Base-by-base conservation (phyloP, 2,797 vertebrate species). In the Gallinago nigripennis region DNA sequence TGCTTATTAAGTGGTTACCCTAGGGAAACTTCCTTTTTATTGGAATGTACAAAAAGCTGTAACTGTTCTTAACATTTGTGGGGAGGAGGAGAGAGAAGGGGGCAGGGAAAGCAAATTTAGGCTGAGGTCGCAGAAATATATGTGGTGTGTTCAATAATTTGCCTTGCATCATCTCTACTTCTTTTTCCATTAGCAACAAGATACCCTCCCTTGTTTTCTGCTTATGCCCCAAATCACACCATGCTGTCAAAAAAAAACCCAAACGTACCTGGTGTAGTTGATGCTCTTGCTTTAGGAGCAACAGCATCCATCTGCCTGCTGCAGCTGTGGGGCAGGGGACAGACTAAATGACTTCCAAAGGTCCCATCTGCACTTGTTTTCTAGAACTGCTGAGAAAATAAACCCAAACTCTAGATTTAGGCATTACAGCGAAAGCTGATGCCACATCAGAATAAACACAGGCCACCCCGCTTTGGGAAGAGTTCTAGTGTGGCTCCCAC, bases 1-100 rank as follows among this genome's bases (percentile, higher is more conserved):
- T 95, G 50, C 75, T 82, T 95, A 94, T 94, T 94, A 94, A 96
- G 45, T 80, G 91, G 66, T 92, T 90, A 84, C 80, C 60, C 86
- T 33, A 77, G 45, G 73, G 80, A 94, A 21, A 77, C 43, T 50
- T 82, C 63, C 41, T 84, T 90, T 88, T 81, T 80, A 88, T 31
- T 86, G 85, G 61, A 90, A 86, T 7, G 21, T 30, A 77, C 43
- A 75, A 61, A 96, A 94, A 86, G 39, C 41, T 90, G 1, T 73
- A 72, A 66, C 65, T 88, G 65, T 54, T 83, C 54, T 91, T 91
- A 87, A 82, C 20, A 16, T 79, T 88, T 56, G 61, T 37, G n/a
- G 41, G 37, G 66, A 94, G 39, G 31, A 86, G 21, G 35, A 73
- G 28, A 48, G 17, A 82, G 15, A 66, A 84, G 48, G 37, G 31